These are phyloP conservation scores for Xerus rutilus DNA, from an alignment of 2,797 vertebrate genomes.

Conservation along the genomic window DNA sequence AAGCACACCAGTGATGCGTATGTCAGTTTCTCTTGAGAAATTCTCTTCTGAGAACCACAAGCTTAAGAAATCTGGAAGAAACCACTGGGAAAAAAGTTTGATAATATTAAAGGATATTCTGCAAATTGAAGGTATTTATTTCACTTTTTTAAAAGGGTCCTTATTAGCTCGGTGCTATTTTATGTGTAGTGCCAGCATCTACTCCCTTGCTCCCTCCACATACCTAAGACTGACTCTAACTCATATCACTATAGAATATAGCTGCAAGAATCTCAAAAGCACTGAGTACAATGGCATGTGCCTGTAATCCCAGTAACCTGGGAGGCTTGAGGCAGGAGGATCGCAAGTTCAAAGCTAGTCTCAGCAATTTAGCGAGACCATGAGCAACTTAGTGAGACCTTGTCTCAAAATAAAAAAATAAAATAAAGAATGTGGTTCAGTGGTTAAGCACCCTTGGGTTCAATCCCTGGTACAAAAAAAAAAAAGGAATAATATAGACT, in stretches of 20 bases:
- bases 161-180: neutral
- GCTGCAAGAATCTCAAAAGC: neutral
- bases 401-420: no score
- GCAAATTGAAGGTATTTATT: slow-evolving; percentile 19
- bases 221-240: neutral
- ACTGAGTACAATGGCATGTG: no score
- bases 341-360: no score
- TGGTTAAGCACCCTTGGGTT: no score
- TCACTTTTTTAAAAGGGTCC: neutral
- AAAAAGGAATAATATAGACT: neutral
- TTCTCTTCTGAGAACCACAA: neutral
- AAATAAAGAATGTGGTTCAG: no score
- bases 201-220: neutral
- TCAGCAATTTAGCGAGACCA: no score
- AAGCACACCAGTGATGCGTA: neutral
- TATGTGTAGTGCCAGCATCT: neutral
- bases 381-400: no score
- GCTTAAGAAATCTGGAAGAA: slow-evolving; percentile 23
- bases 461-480: no score
- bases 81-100: neutral
- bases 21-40: neutral
- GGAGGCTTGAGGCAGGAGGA: no score
- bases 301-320: no score
- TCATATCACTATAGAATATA: neutral
- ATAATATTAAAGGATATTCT: neutral